Conservation (phyloP, 2,888 invertebrate genomes). For the Apotomis betuletana region DNA sequence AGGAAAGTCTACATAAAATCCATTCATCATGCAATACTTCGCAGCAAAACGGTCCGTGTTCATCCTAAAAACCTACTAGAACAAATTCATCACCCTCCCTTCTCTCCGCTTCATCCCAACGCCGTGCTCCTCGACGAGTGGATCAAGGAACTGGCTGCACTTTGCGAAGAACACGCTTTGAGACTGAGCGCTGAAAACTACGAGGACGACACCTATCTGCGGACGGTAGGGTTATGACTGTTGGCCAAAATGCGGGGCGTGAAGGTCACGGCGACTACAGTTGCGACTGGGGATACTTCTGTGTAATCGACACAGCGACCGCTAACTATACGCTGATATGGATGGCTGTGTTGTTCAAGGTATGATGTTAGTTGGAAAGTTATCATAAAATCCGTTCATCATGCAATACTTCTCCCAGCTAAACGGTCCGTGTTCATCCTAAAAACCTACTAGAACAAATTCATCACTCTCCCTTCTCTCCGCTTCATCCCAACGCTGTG, state of each 20-base stretch:
- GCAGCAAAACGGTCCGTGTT: constrained; percentile 64
- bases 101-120: constrained; percentile 70
- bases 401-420: constrained; percentile 59
- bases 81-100: constrained; percentile 75
- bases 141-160: constrained; percentile 96
- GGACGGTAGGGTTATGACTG: constrained; percentile 78
- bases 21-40: no score
- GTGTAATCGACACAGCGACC: constrained; percentile 42
- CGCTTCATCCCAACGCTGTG: constrained; percentile 86
- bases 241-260: constrained; percentile 57
- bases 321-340: no score
- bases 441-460: constrained; percentile 77
- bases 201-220: constrained; percentile 69
- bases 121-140: constrained; percentile 97
- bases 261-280: constrained; percentile 43
- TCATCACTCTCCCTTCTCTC: constrained; percentile 66
- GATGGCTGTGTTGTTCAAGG: no score
- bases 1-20: no score
- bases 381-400: no score
- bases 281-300: constrained; percentile 44
- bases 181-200: constrained; percentile 64
- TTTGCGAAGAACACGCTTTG: constrained; percentile 96
- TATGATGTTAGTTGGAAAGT: no score
- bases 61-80: constrained; percentile 77
- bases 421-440: constrained; percentile 69